phyloP scores from a whole-genome alignment of 2,113 vertebrate genomes.

The Tupaia tana region DNA sequence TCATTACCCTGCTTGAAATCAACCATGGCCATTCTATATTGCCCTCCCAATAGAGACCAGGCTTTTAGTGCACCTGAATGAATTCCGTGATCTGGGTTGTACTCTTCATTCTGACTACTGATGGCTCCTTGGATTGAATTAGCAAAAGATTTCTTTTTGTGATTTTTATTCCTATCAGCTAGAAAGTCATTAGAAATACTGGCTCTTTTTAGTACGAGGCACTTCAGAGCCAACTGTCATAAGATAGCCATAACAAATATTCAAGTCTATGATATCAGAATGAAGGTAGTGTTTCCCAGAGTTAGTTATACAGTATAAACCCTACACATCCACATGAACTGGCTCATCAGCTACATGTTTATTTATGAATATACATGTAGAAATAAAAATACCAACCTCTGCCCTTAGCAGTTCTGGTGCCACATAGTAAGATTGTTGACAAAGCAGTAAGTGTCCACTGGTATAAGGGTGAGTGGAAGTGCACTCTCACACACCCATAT shows the following conservation, averaged over 20 bases:
- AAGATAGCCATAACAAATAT: neutral
- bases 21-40: neutral
- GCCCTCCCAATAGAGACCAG: neutral
- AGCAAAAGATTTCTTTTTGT: neutral
- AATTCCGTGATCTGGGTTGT: neutral
- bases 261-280: neutral
- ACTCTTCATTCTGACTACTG: neutral
- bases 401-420: neutral
- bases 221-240: neutral
- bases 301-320: neutral
- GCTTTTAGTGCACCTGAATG: no score
- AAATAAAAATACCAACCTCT: neutral
- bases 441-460: neutral
- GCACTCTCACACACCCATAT: neutral
- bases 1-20: neutral
- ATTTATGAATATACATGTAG: neutral
- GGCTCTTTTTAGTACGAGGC: neutral
- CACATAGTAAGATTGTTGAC: neutral
- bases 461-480: neutral
- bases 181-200: neutral
- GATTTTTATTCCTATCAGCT: neutral
- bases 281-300: neutral
- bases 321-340: accelerated
- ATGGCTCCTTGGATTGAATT: neutral
- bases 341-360: neutral